phyloP scores from a whole-genome alignment of 2,888 invertebrate species.

The Camponotus fellah region DNA sequence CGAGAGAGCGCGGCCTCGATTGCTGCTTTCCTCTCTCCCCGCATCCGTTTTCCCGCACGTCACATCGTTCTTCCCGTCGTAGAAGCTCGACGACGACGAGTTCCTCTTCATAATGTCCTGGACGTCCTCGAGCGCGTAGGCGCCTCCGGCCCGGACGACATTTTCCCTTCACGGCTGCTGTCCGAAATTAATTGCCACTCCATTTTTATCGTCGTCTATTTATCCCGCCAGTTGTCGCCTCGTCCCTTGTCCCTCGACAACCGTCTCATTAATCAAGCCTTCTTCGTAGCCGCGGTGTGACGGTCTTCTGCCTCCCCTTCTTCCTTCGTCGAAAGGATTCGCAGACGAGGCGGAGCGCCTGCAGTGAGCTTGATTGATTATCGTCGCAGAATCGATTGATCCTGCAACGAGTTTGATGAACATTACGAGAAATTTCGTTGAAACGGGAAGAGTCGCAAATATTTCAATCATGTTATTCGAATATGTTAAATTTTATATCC shows the following conservation, averaged over 20 bases:
- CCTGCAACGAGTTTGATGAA: conserved; percentile 59
- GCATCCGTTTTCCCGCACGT: conserved; percentile 63
- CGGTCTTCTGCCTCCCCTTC: conserved; percentile 56
- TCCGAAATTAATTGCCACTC: conserved; percentile 82
- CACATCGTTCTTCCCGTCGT: conserved; percentile 69
- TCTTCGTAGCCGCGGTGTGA: conserved; percentile 68
- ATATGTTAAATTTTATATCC: conserved; percentile 39
- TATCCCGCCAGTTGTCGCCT: conserved; percentile 78
- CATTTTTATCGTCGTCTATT: conserved; percentile 82
- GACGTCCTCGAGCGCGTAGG: conserved; percentile 70
- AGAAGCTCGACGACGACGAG: conserved; percentile 64
- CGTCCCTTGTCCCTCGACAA: conserved; percentile 77
- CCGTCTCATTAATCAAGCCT: conserved; percentile 81
- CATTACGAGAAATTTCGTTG: conserved; percentile 52
- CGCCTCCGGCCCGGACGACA: conserved; percentile 66
- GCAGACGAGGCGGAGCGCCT: conserved; percentile 60
- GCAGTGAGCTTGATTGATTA: conserved; percentile 71
- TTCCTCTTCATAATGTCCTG: conserved; percentile 76
- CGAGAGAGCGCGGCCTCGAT: conserved; percentile 45
- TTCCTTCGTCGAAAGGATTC: conserved; percentile 66
- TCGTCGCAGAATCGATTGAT: conserved; percentile 71
- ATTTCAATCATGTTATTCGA: conserved; percentile 35
- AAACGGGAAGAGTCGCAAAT: conserved; percentile 33
- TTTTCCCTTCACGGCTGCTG: conserved; percentile 73
- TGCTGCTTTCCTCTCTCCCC: conserved; percentile 34